Evolutionary conservation across 2,888 invertebrate genomes (phyloP), one percentile per base, ranked within the genome.

Genomic region (Pseudolycoriella hygida): DNA sequence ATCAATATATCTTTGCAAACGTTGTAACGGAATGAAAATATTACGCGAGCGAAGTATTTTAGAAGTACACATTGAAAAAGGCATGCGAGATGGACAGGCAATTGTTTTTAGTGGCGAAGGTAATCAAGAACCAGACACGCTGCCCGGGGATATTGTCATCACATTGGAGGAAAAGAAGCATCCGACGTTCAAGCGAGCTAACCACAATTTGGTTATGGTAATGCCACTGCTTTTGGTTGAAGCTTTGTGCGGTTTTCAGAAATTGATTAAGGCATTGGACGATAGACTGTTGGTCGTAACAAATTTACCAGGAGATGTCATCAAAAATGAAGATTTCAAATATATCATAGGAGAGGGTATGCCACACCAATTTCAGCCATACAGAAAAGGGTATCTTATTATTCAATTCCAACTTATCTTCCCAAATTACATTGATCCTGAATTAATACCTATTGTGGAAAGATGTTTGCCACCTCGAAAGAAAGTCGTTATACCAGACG

Each of bases 41-140:
- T 72, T 85, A 8, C 75, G 86, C 44, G 90, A 92, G 55, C 78
- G 92, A 48, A 94, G 93, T 66, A 88, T 94, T 52, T 68, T 97
- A 2, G 96, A 97, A 65, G 94, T 96, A 12, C 87, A 92, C 59
- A 80, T 96, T 44, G 93, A 94, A 53, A 76, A 83, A 67, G 93
- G 97, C 47, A 96, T 96, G 94, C 73, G 74, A 41, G 93, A 96
- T 61, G 93, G 89, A 2, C 94, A 98, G 62, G 92, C 88, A 68
- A 90, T 98, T 50, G 73, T 81, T 19, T 96, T 96, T 60, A 72
- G 73, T 50, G 94, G 94, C 1, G 94, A 98, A 67, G 97, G 96
- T 40, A 34, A 34, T 34, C 34, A 34, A 12, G 34, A 34, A 50
- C 93, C 94, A 0, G 92, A 88, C 18, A 67, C 89, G 44, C 89